Evolutionary conservation across 2,113 vertebrate genomes (phyloP).

Genomic region (Notothenia rossii): DNA sequence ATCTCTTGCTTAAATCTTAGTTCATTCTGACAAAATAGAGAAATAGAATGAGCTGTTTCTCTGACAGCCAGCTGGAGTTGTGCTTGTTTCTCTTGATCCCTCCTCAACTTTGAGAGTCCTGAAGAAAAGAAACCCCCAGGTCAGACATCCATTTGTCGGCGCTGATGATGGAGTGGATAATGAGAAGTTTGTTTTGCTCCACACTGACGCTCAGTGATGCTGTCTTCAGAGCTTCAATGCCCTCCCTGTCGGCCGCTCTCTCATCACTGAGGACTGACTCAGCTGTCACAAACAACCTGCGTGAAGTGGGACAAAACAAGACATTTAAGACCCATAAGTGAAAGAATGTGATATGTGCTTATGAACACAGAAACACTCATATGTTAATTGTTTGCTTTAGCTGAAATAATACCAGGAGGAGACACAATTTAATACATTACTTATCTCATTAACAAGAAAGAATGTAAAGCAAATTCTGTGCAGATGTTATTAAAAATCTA

Average conservation of each 20-base stretch:
- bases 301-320: constrained; percentile 33
- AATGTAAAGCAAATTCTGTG: background rate
- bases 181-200: constrained; percentile 47
- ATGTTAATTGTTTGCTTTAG: background rate
- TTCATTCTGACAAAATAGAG: background rate
- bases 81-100: constrained; percentile 6
- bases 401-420: background rate
- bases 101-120: constrained; percentile 1
- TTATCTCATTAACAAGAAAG: background rate
- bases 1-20: background rate
- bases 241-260: constrained; percentile 12
- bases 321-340: constrained; percentile 9
- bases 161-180: constrained; percentile 26
- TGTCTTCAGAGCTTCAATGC: constrained; percentile 8
- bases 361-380: background rate
- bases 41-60: background rate
- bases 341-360: background rate
- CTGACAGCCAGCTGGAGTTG: background rate
- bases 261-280: constrained; percentile 30
- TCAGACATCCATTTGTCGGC: constrained; percentile 35
- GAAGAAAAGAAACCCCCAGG: constrained; percentile 9
- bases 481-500: background rate
- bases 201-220: constrained; percentile 16
- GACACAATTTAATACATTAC: background rate
- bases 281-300: constrained; percentile 56